Evolutionary conservation across 2,888 invertebrate species (phyloP), one percentile per base, ranked within the genome.

Genomic region (Platycheirus albimanus): DNA sequence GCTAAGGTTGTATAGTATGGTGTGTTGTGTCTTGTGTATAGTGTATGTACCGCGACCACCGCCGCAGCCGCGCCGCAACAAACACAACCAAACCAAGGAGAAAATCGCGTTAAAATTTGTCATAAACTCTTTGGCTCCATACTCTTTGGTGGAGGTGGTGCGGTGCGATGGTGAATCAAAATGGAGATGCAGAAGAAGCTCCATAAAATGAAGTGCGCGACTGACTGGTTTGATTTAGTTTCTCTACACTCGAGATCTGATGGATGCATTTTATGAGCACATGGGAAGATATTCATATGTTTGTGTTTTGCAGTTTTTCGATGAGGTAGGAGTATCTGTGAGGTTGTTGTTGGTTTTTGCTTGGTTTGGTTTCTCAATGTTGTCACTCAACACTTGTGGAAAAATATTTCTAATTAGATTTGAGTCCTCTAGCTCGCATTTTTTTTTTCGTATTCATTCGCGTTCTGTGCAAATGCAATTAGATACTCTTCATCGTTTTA

Each of bases 361-460:
- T 36, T 36, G 17, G 41, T 51, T 41, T 49, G 28, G 49, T 38
- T 52, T 41, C 67, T 13, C 67, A 45, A 24, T 61, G 72, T 83
- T 83, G 72, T 78, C 77, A 72, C 61, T 72, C 72, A 67, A 56
- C 69, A 58, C 69, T 78, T 83, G 77, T 51, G 64, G 64, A 78
- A 83, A 58, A 76, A 77, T 72, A 72, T 63, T 78, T 83, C 78
- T 72, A 83, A 83, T 83, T 83, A 78, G 78, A 74, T 63, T 74
- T 24, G 38, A 58, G 20, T 38, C 20, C 36, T 36, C 19, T 54
- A 10, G 54, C 10, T 33, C 24, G 10, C 51, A 43, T 52, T 43
- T 58, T 36, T n/a, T 51, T 41, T 33, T 30, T 61, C 8, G 10
- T 56, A 28, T 43, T 17, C 1, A 5, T 67, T 58, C 38, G 41